Percentiles rank a stretch among this genome's conserved stretches.
phyloP scores from a whole-genome alignment of 2,113 vertebrate species.

The Melierax canorus region DNA sequence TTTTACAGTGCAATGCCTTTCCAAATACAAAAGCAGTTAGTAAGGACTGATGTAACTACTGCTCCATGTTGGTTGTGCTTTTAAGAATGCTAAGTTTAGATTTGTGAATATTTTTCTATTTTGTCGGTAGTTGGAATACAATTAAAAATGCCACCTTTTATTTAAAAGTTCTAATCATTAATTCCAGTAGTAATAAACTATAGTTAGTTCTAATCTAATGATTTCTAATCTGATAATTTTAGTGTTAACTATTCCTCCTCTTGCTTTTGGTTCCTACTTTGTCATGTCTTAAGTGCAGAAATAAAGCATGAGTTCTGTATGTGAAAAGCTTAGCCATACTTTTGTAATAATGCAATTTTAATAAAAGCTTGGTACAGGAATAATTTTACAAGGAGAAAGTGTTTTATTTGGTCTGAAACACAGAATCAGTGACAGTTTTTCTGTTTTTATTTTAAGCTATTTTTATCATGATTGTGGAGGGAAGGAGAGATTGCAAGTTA shows the following conservation, averaged over 20 bases:
- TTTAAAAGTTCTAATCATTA: neutral
- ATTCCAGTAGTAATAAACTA: neutral
- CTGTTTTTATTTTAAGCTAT: neutral
- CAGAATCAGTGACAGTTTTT: neutral
- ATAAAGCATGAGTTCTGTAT: neutral
- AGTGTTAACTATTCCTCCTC: neutral
- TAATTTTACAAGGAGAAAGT: neutral
- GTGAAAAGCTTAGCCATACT: neutral
- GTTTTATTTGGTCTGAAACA: neutral
- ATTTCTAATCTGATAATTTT: neutral
- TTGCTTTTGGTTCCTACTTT: neutral
- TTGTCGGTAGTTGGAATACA: neutral
- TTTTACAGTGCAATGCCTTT: neutral
- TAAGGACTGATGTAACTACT: neutral
- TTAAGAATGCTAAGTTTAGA: neutral
- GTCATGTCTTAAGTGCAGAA: neutral
- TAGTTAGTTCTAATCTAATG: neutral
- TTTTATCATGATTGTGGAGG: neutral
- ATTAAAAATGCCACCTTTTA: neutral
- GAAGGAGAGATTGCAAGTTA: neutral
- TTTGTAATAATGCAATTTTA: neutral
- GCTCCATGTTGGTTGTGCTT: neutral
- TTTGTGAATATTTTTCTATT: neutral
- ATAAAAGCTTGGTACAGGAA: neutral
- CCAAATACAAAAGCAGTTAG: neutral